Evolutionary conservation across 2,797 vertebrate genomes (phyloP).

Genomic region (Coccyzus lansbergi): DNA sequence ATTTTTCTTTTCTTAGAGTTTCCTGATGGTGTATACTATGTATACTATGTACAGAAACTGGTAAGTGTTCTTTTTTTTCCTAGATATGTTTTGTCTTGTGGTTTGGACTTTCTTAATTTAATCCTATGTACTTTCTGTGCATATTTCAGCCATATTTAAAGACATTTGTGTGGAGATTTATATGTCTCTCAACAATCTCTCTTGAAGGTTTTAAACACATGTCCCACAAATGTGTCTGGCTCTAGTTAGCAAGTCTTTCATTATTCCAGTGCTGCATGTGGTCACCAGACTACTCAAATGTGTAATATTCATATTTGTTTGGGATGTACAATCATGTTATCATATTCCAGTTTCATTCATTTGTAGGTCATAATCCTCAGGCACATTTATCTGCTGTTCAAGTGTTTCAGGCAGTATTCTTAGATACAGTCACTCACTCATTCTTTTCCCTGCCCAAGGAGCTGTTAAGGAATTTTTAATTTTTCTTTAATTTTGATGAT

Average conservation of each 20-base stretch:
- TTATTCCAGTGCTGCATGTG: neutral
- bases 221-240: neutral
- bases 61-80: neutral
- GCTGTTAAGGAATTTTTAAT: neutral
- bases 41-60: neutral
- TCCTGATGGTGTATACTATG: rapidly evolving
- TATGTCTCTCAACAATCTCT: neutral
- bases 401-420: neutral
- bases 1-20: neutral
- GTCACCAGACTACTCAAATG: conserved; percentile 14
- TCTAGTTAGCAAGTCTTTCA: neutral
- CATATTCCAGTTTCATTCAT: neutral
- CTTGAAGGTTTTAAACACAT: neutral
- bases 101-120: neutral
- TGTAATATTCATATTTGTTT: neutral
- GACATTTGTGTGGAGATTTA: neutral
- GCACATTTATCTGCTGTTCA: neutral
- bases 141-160: neutral
- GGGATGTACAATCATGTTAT: neutral
- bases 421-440: neutral
- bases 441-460: neutral
- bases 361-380: neutral
- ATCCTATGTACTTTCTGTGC: neutral
- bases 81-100: neutral
- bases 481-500: neutral